phyloP scores from a whole-genome alignment of 2,888 invertebrate genomes.

The Ichneumoninae sp. region DNA sequence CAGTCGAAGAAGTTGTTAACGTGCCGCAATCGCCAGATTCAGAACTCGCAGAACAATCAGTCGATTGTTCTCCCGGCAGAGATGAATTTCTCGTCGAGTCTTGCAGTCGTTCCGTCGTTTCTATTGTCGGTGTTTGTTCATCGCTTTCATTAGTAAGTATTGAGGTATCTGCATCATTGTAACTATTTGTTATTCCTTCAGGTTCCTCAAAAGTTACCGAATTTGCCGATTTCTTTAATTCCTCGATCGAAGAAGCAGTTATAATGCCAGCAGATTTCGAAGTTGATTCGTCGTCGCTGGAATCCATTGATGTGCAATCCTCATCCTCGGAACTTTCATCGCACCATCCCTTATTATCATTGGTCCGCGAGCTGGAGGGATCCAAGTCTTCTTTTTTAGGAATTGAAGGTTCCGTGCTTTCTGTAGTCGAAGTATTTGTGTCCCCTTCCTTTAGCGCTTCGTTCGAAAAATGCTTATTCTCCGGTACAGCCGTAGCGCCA shows the following conservation, averaged over 20 bases:
- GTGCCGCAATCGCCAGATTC: conserved; percentile 2
- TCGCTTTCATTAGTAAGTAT: neutral
- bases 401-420: neutral
- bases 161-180: neutral
- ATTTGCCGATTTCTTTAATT: too few relatives aligned
- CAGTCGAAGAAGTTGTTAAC: neutral
- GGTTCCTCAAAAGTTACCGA: neutral
- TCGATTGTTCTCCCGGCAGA: neutral
- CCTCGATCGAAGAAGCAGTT: neutral
- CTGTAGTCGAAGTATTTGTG: neutral
- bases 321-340: conserved; percentile 8
- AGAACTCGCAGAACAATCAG: conserved; percentile 3
- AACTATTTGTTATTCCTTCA: neutral
- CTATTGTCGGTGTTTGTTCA: neutral
- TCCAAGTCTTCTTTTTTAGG: neutral
- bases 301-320: conserved; percentile 9
- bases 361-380: neutral
- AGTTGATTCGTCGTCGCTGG: neutral
- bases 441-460: neutral
- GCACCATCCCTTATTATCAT: neutral
- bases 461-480: neutral
- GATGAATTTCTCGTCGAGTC: neutral
- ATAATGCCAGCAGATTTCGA: neutral
- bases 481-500: conserved; percentile 3
- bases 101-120: neutral